Conservation (phyloP, 2,113 vertebrate species). For the Ursus arctos region DNA sequence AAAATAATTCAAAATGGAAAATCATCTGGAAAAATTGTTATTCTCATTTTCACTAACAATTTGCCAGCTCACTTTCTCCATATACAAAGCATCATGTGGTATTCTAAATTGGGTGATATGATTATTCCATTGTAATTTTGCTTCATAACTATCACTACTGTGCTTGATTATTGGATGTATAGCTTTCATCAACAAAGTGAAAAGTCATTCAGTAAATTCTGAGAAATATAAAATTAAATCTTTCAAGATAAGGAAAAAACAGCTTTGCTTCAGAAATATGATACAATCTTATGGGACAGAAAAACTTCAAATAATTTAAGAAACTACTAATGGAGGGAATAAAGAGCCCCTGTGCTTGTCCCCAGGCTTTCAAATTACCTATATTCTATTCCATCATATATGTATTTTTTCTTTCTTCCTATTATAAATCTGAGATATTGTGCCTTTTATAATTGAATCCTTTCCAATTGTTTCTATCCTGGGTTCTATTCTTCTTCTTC, state of each 20-base stretch:
- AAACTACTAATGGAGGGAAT: neutral
- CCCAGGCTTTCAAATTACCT: neutral
- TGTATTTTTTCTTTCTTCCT: neutral
- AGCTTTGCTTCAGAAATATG: neutral
- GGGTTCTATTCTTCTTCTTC: slow-evolving; percentile 29
- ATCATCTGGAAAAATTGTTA: neutral
- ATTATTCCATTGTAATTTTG: slow-evolving; percentile 33
- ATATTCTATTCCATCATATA: neutral
- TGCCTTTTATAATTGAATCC: slow-evolving; percentile 1
- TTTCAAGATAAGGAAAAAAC: slow-evolving; percentile 38
- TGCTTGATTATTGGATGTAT: neutral
- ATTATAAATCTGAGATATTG: slow-evolving; percentile 19
- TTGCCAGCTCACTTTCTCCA: slow-evolving; percentile 11
- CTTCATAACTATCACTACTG: neutral
- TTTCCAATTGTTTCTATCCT: neutral
- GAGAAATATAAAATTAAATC: neutral
- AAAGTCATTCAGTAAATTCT: slow-evolving; percentile 35
- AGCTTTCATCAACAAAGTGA: slow-evolving; percentile 40
- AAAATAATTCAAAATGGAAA: slow-evolving; percentile 60
- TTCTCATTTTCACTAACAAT: slow-evolving; percentile 1
- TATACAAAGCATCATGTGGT: neutral
- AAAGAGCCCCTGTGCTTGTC: neutral
- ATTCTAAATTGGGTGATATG: neutral
- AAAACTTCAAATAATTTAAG: slow-evolving; percentile 46
- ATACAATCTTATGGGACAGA: neutral